Conservation (phyloP, 2,113 vertebrate genomes). For the Apodemus speciosus region DNA sequence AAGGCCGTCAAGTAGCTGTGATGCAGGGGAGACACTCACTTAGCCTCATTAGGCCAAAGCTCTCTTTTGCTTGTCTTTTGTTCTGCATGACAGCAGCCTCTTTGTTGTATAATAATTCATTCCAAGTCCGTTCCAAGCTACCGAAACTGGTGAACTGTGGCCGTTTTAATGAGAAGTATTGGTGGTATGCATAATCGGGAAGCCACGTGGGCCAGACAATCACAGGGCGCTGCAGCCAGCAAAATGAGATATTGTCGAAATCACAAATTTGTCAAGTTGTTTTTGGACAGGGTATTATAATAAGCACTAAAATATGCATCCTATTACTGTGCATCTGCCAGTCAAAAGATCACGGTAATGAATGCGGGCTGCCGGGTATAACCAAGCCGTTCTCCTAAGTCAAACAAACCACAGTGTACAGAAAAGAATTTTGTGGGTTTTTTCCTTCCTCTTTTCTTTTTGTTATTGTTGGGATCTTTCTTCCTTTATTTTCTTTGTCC, state of each 20-base stretch:
- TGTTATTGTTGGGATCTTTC: conserved; percentile 17
- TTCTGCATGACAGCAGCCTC: conserved; percentile 94
- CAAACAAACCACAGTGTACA: conserved; percentile 87
- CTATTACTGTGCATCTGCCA: conserved; percentile 89
- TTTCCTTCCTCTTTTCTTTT: conserved; percentile 29
- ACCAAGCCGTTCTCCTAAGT: conserved; percentile 85
- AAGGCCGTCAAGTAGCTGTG: conserved; percentile 89
- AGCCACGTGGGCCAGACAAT: conserved; percentile 91
- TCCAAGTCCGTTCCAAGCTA: conserved; percentile 91
- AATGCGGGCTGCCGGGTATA: conserved; percentile 87
- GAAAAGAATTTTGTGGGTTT: conserved; percentile 80
- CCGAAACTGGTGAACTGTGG: conserved; percentile 93
- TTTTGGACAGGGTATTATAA: conserved; percentile 91
- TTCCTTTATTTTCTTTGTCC: background rate
- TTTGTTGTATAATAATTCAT: conserved; percentile 97
- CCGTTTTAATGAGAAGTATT: conserved; percentile 94
- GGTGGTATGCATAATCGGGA: conserved; percentile 90
- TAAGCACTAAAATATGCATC: conserved; percentile 89
- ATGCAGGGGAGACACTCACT: conserved; percentile 91
- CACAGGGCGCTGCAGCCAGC: conserved; percentile 91
- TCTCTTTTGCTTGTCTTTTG: conserved; percentile 91
- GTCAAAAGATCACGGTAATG: conserved; percentile 89
- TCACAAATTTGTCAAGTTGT: conserved; percentile 90
- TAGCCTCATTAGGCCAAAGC: conserved; percentile 95
- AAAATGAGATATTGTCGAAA: conserved; percentile 92